These are phyloP conservation scores for Petrolisthes cinctipes DNA, from an alignment of 2,888 invertebrate species.

Conservation along the genomic window DNA sequence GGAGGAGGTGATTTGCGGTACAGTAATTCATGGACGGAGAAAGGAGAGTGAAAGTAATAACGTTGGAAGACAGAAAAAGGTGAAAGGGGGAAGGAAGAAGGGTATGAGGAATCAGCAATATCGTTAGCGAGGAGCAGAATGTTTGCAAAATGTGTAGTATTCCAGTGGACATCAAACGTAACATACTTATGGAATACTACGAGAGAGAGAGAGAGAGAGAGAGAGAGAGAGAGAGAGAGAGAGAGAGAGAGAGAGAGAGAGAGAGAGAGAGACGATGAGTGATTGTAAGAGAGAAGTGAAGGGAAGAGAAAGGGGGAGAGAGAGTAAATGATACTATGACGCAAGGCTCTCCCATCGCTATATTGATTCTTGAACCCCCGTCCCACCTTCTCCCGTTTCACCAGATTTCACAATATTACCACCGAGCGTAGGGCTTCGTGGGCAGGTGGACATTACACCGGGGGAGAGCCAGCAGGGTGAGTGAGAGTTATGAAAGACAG, in stretches of 20 bases:
- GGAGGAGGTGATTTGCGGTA: background rate
- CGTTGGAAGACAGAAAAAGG: background rate
- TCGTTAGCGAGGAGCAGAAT: too few species aligned
- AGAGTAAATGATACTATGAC: background rate
- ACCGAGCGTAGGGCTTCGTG: constrained; percentile 33
- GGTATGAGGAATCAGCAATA: background rate
- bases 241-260: background rate
- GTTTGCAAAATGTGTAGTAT: too few species aligned
- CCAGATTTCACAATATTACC: constrained; percentile 41
- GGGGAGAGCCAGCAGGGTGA: background rate
- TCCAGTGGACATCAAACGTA: too few species aligned
- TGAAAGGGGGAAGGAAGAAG: background rate
- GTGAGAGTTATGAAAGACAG: constrained; percentile 13
- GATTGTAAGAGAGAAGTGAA: constrained; percentile 5
- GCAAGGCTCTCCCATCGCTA: constrained; percentile 7
- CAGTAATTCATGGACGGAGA: background rate
- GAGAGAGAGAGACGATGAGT: background rate
- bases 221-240: constrained; percentile 17
- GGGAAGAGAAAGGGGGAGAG: background rate
- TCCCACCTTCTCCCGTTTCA: constrained; percentile 32
- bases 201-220: background rate
- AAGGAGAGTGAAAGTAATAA: background rate
- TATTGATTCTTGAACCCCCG: constrained; percentile 33
- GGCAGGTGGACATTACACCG: constrained; percentile 36
- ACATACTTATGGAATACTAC: background rate